Conservation (phyloP, 2,113 vertebrate genomes). For the Mesembrinibis cayennensis region DNA sequence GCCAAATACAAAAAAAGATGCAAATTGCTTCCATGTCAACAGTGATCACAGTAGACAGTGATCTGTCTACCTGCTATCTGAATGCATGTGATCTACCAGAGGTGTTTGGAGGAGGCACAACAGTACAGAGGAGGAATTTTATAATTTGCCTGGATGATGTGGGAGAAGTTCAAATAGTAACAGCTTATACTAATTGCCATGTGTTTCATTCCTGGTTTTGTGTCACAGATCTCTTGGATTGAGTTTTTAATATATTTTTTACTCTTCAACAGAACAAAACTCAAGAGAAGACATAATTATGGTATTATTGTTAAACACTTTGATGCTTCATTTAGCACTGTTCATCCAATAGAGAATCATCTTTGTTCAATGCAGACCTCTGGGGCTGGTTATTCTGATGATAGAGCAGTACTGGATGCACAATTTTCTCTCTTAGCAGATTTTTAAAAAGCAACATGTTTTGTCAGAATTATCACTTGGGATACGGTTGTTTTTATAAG, state of each 20-base stretch:
- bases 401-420: not conserved
- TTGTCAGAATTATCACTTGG: not conserved
- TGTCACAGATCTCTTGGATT: not conserved
- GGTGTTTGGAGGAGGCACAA: not conserved
- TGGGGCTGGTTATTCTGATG: not conserved
- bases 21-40: not conserved
- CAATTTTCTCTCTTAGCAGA: not conserved
- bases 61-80: not conserved
- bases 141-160: not conserved
- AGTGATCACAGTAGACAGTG: not conserved
- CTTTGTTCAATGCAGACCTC: not conserved
- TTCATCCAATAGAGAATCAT: not conserved
- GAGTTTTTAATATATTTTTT: not conserved
- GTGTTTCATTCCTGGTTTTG: not conserved
- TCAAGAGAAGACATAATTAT: not conserved
- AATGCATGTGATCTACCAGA: not conserved
- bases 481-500: not conserved
- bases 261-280: not conserved
- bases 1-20: not conserved
- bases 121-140: not conserved
- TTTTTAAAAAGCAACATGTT: not conserved
- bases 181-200: not conserved
- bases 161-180: not conserved
- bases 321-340: not conserved
- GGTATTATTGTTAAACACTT: not conserved